Conservation (phyloP, 2,113 vertebrate genomes). For the Abramis brama region DNA sequence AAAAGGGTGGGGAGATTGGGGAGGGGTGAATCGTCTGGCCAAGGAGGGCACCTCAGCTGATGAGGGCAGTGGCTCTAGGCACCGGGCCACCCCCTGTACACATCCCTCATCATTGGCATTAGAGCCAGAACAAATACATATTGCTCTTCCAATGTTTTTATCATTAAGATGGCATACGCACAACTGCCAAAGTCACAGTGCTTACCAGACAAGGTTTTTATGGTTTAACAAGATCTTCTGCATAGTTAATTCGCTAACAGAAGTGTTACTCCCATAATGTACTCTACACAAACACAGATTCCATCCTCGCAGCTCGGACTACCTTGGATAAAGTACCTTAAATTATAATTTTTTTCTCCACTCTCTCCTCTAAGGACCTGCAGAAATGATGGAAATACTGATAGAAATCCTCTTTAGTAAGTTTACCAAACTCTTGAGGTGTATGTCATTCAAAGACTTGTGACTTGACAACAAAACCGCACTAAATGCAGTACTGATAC, state of each 20-base stretch:
- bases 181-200: neutral
- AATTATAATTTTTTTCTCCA: neutral
- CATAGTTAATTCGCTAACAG: neutral
- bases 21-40: too few relatives aligned
- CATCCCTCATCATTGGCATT: neutral
- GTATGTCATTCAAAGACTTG: neutral
- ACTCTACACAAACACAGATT: neutral
- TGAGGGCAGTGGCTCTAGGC: too few relatives aligned
- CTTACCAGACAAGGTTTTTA: neutral
- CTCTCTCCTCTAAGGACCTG: neutral
- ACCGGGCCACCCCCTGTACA: too few relatives aligned
- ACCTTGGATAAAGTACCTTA: neutral
- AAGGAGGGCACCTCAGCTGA: too few relatives aligned
- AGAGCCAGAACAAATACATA: neutral
- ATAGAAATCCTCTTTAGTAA: neutral
- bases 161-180: neutral
- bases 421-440: neutral
- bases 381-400: neutral
- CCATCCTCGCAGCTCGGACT: neutral
- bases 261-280: neutral
- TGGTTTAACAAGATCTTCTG: neutral
- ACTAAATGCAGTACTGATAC: too few relatives aligned
- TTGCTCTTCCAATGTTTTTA: neutral
- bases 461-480: too few relatives aligned
- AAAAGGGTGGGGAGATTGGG: too few relatives aligned